These are phyloP conservation scores for Mormyrus hasselquistii DNA, from an alignment of 2,797 vertebrate species.

Conservation along the genomic window DNA sequence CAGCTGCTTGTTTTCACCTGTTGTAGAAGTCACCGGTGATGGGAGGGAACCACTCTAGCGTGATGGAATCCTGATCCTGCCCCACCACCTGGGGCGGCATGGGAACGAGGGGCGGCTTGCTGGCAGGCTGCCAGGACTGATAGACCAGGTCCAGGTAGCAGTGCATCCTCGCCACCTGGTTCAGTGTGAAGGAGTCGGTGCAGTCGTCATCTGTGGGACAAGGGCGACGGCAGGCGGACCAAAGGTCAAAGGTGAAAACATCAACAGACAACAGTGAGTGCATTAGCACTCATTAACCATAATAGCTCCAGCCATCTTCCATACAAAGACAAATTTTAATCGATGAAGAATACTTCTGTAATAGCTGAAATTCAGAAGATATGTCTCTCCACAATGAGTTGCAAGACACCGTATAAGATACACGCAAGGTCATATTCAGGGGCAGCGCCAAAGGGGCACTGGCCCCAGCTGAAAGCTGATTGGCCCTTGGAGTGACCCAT, in stretches of 20 bases:
- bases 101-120: slow-evolving; percentile 79
- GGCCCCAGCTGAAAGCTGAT: background rate
- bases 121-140: slow-evolving; percentile 82
- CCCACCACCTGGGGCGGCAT: slow-evolving; percentile 84
- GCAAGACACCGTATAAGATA: background rate
- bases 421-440: background rate
- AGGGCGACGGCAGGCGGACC: background rate
- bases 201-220: slow-evolving; percentile 81
- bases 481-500: background rate
- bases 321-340: background rate
- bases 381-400: background rate
- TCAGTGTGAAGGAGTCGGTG: slow-evolving; percentile 92
- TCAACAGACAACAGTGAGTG: background rate
- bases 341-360: background rate
- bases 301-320: background rate
- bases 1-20: slow-evolving; percentile 76
- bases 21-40: slow-evolving; percentile 90
- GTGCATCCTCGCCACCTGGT: slow-evolving; percentile 97
- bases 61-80: slow-evolving; percentile 69
- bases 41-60: slow-evolving; percentile 89
- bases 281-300: background rate
- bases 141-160: slow-evolving; percentile 96
- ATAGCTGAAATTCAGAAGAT: background rate
- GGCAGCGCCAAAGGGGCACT: background rate
- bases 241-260: background rate